Evolutionary conservation across 2,797 vertebrate species (phyloP), one percentile per base, ranked within the genome.

Genomic region (Sarcoramphus papa): DNA sequence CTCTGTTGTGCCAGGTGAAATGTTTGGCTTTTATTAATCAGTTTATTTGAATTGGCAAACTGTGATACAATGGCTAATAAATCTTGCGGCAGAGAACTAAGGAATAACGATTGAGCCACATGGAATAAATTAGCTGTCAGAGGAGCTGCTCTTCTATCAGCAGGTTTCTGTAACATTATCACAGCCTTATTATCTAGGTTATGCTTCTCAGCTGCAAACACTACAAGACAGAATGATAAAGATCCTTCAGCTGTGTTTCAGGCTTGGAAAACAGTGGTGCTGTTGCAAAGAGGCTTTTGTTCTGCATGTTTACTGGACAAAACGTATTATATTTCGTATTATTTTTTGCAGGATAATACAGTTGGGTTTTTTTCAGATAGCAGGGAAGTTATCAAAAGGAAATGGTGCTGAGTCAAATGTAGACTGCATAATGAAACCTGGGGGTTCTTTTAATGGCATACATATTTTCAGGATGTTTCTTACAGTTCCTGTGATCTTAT

Each of bases 121-220:
- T 73, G 89, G 84, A 96, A 95, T 96, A 96, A 97, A 97, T 97
- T 86, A 97, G 75, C 88, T 96, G 92, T 87, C 95, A 97, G 93
- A 97, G 79, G 82, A 97, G 78, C 63, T 83, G 85, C 62, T 93
- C 89, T 93, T 81, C 93, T 96, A 89, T 75, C 97, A 97, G 95
- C 95, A 94, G 96, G 96, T 96, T 94, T 92, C 84, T 88, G 72
- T 96, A 97, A 82, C 43, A 30, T 96, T 97, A 96, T 97, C 96
- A 91, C 92, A 95, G 96, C 75, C 90, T 97, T 98, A 95, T 97
- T 97, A 96, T 97, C 94, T 96, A 93, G 95, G 95, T 95, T 96
- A 90, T 57, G 30, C 80, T 95, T 96, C 93, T 97, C 95, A 96
- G 97, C 88, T 94, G 86, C 95, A 95, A 95, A 85, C 79, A 70